Evolutionary conservation across 2,113 vertebrate genomes (phyloP).

Genomic region (Zosterops lateralis): DNA sequence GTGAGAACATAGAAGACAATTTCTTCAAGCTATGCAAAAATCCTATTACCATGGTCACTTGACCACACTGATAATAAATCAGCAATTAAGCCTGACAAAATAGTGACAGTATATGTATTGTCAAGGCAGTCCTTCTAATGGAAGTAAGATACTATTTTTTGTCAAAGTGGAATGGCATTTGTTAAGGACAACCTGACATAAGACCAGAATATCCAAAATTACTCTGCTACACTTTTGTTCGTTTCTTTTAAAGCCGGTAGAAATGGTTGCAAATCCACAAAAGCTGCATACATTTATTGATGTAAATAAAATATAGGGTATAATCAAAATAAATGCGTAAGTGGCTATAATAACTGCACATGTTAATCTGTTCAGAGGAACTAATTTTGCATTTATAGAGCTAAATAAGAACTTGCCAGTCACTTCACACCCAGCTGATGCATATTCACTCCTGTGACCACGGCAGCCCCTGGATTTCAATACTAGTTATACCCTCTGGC

Average conservation of each 20-base stretch:
- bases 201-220: not conserved
- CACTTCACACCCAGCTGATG: not conserved
- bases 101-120: not conserved
- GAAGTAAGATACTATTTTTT: not conserved
- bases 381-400: not conserved
- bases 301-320: not conserved
- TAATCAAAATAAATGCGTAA: not conserved
- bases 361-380: not conserved
- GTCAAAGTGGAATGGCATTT: not conserved
- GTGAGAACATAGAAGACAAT: not conserved
- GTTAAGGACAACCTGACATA: not conserved
- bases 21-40: not conserved
- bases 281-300: not conserved
- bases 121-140: not conserved
- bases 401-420: not conserved
- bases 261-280: not conserved
- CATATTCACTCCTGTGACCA: not conserved
- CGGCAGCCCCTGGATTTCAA: not conserved
- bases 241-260: not conserved
- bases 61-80: not conserved
- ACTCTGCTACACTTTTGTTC: not conserved
- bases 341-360: not conserved
- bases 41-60: not conserved
- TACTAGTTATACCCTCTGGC: not conserved
- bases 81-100: not conserved